These are phyloP conservation scores for Drosophila nr. perissopoda DNA, from an alignment of 2,888 invertebrate genomes.

Conservation along the genomic window DNA sequence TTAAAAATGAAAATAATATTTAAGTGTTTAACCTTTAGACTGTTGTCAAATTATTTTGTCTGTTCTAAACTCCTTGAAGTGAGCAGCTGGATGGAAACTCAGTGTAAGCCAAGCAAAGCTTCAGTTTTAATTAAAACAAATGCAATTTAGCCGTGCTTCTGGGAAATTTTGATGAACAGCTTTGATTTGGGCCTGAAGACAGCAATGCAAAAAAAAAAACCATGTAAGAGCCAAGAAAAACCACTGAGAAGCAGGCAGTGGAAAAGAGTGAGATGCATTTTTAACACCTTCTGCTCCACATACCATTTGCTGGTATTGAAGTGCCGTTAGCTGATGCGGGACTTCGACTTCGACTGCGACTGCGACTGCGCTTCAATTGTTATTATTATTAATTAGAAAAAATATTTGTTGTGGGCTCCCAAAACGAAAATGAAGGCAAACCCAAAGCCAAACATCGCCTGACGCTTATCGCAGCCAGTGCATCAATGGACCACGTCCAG, in stretches of 20 bases:
- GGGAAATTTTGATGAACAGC: slow-evolving; percentile 68
- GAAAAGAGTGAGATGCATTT: slow-evolving; percentile 43
- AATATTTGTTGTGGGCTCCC: slow-evolving; percentile 71
- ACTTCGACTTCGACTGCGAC: slow-evolving; percentile 17
- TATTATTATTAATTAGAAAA: slow-evolving; percentile 83
- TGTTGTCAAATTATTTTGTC: not conserved
- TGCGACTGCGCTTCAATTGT: slow-evolving; percentile 69
- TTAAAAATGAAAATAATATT: not conserved
- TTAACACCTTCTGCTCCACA: slow-evolving; percentile 67
- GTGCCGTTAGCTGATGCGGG: slow-evolving; percentile 65
- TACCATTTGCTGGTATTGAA: slow-evolving; percentile 46
- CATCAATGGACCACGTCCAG: slow-evolving; percentile 65
- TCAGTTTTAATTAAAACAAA: slow-evolving; percentile 75
- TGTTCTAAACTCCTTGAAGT: slow-evolving; percentile 9
- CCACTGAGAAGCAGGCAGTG: slow-evolving; percentile 10
- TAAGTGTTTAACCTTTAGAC: slow-evolving; percentile 1
- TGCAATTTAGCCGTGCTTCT: slow-evolving; percentile 62
- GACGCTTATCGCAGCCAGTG: slow-evolving; percentile 76
- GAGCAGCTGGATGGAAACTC: not conserved
- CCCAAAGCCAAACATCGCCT: slow-evolving; percentile 67
- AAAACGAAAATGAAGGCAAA: slow-evolving; percentile 35
- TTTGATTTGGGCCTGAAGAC: slow-evolving; percentile 50
- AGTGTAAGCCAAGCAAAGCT: slow-evolving; percentile 27
- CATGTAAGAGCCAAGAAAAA: not conserved
- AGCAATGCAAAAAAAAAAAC: slow-evolving; percentile 5